phyloP scores from a whole-genome alignment of 2,113 vertebrate genomes.

The Aegithalos caudatus region DNA sequence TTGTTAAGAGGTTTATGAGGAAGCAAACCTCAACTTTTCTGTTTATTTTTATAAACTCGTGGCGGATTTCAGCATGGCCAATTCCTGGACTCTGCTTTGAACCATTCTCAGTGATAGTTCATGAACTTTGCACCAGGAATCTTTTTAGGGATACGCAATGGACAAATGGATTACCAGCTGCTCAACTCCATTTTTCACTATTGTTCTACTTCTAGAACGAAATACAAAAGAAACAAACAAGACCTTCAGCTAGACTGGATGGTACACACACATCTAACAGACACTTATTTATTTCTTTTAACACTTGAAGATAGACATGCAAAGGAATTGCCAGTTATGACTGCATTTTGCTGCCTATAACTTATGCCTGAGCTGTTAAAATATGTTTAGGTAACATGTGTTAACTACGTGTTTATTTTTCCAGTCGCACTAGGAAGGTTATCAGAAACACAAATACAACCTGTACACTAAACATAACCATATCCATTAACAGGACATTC shows the following conservation, averaged over 20 bases:
- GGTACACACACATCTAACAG: rapidly evolving
- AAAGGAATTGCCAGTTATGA: neutral
- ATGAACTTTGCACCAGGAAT: neutral
- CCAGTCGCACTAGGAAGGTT: neutral
- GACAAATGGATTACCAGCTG: neutral
- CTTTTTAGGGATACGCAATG: neutral
- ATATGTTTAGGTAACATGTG: neutral
- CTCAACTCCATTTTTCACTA: neutral
- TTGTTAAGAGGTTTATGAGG: neutral
- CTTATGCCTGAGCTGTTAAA: neutral
- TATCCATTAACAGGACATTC: neutral
- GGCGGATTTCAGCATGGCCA: rapidly evolving
- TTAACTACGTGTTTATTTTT: neutral
- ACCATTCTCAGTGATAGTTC: neutral
- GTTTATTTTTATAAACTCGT: neutral
- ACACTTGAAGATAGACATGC: neutral
- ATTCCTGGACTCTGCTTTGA: neutral
- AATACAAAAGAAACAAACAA: neutral
- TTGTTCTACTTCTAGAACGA: neutral
- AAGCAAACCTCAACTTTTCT: neutral
- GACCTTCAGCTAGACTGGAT: neutral
- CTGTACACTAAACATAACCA: neutral
- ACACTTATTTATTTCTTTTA: neutral
- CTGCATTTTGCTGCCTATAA: neutral
- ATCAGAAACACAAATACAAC: neutral